phyloP scores from a whole-genome alignment of 2,888 invertebrate species.

The Heteromurus nitidus region DNA sequence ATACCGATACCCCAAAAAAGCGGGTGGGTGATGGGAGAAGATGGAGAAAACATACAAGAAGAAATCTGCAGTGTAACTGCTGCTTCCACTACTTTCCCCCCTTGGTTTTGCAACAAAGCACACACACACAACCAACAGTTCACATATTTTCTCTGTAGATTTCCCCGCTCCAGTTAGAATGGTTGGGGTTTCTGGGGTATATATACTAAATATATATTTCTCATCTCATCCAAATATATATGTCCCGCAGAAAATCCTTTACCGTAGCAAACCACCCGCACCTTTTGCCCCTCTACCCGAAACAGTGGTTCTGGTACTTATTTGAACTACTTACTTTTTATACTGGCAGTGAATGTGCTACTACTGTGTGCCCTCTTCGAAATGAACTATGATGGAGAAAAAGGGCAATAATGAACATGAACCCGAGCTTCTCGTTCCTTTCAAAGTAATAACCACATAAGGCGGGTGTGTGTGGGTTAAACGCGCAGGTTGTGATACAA shows the following conservation, averaged over 20 bases:
- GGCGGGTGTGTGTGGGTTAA: too few species aligned
- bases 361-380: not conserved
- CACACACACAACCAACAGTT: too few species aligned
- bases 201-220: not conserved
- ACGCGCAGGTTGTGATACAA: too few species aligned
- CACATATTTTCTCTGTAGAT: not conserved
- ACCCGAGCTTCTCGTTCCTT: not conserved
- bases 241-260: too few species aligned
- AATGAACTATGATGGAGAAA: conserved; percentile 11
- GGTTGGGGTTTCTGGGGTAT: not conserved
- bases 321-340: too few species aligned
- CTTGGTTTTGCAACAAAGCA: not conserved
- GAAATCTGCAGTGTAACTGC: not conserved
- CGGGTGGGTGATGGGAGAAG: not conserved
- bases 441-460: too few species aligned
- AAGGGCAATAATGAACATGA: conserved; percentile 14
- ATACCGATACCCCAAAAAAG: not conserved
- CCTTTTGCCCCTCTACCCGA: conserved; percentile 20
- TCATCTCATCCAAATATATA: not conserved
- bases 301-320: conserved; percentile 9
- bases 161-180: not conserved
- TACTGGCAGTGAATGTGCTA: too few species aligned
- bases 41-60: not conserved
- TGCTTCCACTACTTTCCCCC: not conserved
- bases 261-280: conserved; percentile 13